Conservation (phyloP, 2,113 vertebrate species). For the Nanger granti region DNA sequence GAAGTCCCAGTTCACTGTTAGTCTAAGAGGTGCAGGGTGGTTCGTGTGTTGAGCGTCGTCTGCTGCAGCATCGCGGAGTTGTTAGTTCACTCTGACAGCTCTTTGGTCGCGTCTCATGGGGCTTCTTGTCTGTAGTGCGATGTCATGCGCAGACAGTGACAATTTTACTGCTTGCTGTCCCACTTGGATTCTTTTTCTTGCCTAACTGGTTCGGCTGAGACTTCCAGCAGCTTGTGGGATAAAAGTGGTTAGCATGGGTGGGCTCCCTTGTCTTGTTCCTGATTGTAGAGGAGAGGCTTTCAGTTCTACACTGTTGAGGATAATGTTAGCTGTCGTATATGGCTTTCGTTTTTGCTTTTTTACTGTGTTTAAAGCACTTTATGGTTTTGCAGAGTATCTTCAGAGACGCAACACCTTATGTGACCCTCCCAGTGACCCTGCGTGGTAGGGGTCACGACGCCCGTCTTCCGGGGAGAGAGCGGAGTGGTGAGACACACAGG, state of each 20-base stretch:
- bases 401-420: not conserved
- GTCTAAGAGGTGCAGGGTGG: not conserved
- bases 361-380: conserved; percentile 1
- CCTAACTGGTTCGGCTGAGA: not conserved
- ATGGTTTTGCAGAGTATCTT: not conserved
- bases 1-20: fast-evolving
- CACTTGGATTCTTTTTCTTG: not conserved
- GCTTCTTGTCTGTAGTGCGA: not conserved
- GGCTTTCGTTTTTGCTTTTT: not conserved
- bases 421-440: conserved; percentile 42
- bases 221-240: not conserved
- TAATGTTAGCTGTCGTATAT: not conserved
- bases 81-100: fast-evolving
- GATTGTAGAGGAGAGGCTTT: not conserved
- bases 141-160: not conserved
- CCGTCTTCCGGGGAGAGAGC: not conserved
- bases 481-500: not conserved
- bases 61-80: fast-evolving
- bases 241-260: not conserved
- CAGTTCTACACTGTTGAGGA: not conserved
- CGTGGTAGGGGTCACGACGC: not conserved
- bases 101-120: not conserved
- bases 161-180: not conserved
- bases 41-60: too few species aligned
- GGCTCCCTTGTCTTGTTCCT: not conserved